Percentiles rank a stretch among this genome's conserved stretches.
phyloP scores from a whole-genome alignment of 2,797 vertebrate species.

The Poecile montanus region DNA sequence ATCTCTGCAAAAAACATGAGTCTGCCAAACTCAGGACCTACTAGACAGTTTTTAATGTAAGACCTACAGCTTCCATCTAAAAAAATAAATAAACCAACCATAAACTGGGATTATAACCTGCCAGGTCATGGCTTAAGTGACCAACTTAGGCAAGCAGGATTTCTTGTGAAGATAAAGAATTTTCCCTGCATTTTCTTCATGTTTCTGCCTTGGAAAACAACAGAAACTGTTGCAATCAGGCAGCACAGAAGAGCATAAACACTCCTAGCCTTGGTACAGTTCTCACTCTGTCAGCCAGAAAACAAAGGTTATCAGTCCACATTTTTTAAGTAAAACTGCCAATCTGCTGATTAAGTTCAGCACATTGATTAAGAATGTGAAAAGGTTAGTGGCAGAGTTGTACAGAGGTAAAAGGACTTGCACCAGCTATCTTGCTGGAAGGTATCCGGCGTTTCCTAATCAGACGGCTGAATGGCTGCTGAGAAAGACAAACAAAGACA shows the following conservation, averaged over 20 bases:
- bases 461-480: constrained; percentile 42
- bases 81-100: not conserved
- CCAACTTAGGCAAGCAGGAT: not conserved
- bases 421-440: constrained; percentile 36
- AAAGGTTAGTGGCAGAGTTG: not conserved
- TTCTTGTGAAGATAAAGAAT: not conserved
- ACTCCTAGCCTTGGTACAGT: not conserved
- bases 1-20: not conserved
- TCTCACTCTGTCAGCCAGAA: not conserved
- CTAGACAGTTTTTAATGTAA: not conserved
- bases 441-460: constrained; percentile 10
- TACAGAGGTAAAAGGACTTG: constrained; percentile 2
- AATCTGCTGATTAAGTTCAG: constrained; percentile 27
- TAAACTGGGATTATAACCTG: not conserved
- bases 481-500: constrained; percentile 62
- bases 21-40: not conserved
- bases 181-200: not conserved
- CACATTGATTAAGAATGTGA: not conserved
- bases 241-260: not conserved
- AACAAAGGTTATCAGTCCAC: not conserved
- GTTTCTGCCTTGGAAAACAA: not conserved
- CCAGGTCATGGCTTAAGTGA: not conserved
- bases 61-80: not conserved
- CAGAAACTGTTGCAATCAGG: not conserved
- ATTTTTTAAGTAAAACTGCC: constrained; percentile 2